Conservation (phyloP, 2,888 invertebrate species). For the Frankliniella intonsa region DNA sequence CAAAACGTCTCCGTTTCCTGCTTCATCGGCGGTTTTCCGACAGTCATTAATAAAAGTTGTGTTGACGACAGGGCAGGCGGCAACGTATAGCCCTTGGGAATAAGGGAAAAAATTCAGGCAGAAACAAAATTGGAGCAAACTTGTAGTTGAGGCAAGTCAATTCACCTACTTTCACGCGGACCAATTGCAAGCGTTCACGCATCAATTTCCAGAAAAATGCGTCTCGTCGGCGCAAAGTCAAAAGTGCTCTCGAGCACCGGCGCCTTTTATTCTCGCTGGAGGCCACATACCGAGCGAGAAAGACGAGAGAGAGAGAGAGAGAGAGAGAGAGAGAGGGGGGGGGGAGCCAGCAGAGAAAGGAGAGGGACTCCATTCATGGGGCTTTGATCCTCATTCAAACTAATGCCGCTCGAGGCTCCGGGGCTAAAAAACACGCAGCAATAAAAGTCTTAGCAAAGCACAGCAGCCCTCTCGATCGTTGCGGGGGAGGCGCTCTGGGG, state of each 20-base stretch:
- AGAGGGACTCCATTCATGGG: not conserved
- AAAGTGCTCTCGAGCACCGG: no score
- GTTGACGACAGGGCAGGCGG: not conserved
- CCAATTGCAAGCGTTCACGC: no score
- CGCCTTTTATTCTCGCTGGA: no score
- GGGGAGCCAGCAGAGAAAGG: not conserved
- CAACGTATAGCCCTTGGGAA: not conserved
- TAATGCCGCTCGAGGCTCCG: not conserved
- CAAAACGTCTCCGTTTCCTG: not conserved
- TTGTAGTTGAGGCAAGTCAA: no score
- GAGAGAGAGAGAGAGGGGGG: not conserved
- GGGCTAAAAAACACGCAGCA: not conserved
- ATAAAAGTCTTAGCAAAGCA: slow-evolving; percentile 22
- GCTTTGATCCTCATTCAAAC: not conserved
- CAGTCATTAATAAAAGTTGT: not conserved
- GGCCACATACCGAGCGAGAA: no score
- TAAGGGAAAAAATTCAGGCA: no score
- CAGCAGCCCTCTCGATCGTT: not conserved
- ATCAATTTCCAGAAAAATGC: no score
- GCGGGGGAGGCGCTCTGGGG: not conserved
- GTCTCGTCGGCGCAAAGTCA: no score
- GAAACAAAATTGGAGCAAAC: no score
- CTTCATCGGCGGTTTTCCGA: not conserved
- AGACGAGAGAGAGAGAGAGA: no score
- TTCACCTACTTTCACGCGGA: no score